Evolutionary conservation across 37 sponge, comb jelly and placozoan genomes (phyloP), one percentile per base, ranked within the genome.

Genomic region (Lycopodina hypogea): DNA sequence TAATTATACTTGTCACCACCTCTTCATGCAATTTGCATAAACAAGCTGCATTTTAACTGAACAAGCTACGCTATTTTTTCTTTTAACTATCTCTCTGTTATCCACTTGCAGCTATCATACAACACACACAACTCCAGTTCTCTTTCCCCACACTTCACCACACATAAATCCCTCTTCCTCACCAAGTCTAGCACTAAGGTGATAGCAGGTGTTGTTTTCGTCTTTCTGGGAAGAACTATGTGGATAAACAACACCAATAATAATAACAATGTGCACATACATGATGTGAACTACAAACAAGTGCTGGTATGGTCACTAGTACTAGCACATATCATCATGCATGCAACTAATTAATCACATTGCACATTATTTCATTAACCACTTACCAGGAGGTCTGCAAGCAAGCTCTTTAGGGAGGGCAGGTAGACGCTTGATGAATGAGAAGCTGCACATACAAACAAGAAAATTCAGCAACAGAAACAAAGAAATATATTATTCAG

Each of bases 181-280:
- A 95, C 96, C 89, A 96, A 55, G 66, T 96, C 97, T 30, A 96
- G 79, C 0, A 90, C 97, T 40, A 96, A 69, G 19, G 87, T 78
- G 75, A 82, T 84, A 41, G 87, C 86, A 8, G 94, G 97, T 23
- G 97, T 88, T 17, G 88, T 88, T 66, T 94, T 80, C 28, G 97
- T 93, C 56, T 80, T 81, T 34, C 90, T 74, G 0, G 97, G 97
- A 15, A 96, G 78, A 4, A 79, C 96, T 87, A 58, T n/a, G n/a
- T n/a, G n/a, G n/a, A 21, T 26, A 62, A 17, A 39, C 24, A 41
- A 59, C 15, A 61, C 30, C 17, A 7, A 32, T 3, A 26, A 50
- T 17, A n/a, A 21, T 32, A 52, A 14, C 32, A 1, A 52, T 17
- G 26, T 18, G 26, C 56, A 12, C 35, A 74, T 23, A 3, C 26